Percentiles rank a stretch among this genome's conserved stretches.
Evolutionary conservation across 2,113 vertebrate genomes (phyloP).

Genomic region (Sinocyclocheilus anshuiensis): DNA sequence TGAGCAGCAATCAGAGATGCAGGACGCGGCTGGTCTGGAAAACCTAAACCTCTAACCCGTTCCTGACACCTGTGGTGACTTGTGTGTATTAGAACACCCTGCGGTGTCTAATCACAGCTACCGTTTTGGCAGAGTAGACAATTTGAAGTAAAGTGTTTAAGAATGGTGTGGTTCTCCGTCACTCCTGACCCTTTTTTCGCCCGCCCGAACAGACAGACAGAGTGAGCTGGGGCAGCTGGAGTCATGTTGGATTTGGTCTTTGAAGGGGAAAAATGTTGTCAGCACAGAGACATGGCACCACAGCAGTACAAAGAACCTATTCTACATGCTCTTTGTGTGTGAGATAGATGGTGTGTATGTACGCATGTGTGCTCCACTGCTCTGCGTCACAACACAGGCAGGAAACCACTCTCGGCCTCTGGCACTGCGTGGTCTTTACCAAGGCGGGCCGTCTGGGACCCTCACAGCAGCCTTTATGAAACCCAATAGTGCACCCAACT

Average conservation of each 20-base stretch:
- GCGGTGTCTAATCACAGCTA: conserved; percentile 17
- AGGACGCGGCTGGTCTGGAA: background rate
- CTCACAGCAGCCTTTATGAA: conserved; percentile 65
- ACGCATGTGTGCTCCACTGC: conserved; percentile 45
- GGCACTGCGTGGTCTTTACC: conserved; percentile 43
- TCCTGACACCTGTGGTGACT: background rate
- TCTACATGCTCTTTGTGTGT: conserved; percentile 49
- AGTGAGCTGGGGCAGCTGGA: conserved; percentile 33
- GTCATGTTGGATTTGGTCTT: conserved; percentile 45
- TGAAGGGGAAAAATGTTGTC: conserved; percentile 61
- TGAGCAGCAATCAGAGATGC: conserved; percentile 7
- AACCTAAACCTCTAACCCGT: conserved; percentile 2
- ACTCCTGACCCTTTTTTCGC: conserved; percentile 11
- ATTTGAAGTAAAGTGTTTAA: background rate
- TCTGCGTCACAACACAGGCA: conserved; percentile 59
- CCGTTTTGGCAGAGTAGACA: background rate
- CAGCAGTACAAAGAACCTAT: conserved; percentile 61
- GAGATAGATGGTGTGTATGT: conserved; percentile 41
- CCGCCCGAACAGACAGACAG: conserved; percentile 1
- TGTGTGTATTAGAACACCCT: background rate
- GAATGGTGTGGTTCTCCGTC: background rate
- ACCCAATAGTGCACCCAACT: conserved; percentile 67
- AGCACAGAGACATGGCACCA: conserved; percentile 52
- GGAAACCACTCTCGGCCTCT: conserved; percentile 60
- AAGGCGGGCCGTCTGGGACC: conserved; percentile 59